Evolutionary conservation across 64 coral and sea anemone species (phyloP), one percentile per base, ranked within the genome.

Genomic region (Stylophora pistillata): DNA sequence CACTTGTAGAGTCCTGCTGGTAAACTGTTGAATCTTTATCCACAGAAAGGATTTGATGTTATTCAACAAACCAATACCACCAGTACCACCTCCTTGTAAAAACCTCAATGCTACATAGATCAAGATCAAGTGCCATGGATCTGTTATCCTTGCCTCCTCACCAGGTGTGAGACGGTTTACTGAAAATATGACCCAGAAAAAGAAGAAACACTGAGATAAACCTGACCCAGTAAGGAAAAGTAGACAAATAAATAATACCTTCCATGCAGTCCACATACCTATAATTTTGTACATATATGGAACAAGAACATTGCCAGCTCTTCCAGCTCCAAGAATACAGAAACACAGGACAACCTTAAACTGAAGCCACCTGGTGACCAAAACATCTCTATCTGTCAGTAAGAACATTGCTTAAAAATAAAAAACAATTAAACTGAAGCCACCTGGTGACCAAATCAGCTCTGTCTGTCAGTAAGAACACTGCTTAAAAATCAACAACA

Each of bases 21-120:
- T 98, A 52, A 95, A 98, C 26, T 98, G 96, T 78, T 98, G 96
- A 18, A 98, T 75, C 80, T 76, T 92, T 63, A 98, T 98, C 96
- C 96, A 98, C 47, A 98, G 75, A 62, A 98, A 98, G 0, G 96
- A 20, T 66, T 94, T 90, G 26, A 95, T 66, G 70, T 98, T 98
- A 77, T 28, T 95, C 60, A 98, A 60, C 20, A 95, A 55, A 13
- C 96, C 96, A 74, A 92, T 86, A 5, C 92, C 92, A 81, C 88
- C 92, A 71, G 89, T 95, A 23, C 93, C 94, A 21, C 93, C 96
- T 37, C 93, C 89, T 71, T 93, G 89, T 58, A 95, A 78, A 82
- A 95, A 95, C 86, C 92, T 92, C 54, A 98, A 52, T 47, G 57
- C 18, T 30, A 98, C 90, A 76, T 98, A 98, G 56, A 98, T 86